Percentiles rank a stretch among this genome's conserved stretches.
phyloP scores from a whole-genome alignment of 2,113 vertebrate species.

The Sebastes fasciatus region DNA sequence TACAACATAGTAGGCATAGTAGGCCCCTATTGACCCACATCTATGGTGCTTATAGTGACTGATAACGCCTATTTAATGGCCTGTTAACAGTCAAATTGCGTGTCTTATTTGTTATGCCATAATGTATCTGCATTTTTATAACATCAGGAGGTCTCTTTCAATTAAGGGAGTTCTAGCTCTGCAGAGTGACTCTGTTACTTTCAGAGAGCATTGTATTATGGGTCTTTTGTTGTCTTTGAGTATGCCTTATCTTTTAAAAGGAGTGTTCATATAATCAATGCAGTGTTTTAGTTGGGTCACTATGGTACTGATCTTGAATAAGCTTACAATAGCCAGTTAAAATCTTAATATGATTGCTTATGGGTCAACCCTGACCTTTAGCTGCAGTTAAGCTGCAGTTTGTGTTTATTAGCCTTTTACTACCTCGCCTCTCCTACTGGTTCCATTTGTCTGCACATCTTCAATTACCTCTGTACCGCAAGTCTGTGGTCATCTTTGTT shows the following conservation, averaged over 20 bases:
- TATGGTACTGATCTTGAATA: neutral
- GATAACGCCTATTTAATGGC: too few species aligned
- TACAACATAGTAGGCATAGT: too few species aligned
- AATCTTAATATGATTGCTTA: conserved; percentile 19
- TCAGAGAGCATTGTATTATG: neutral
- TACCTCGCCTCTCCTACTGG: neutral
- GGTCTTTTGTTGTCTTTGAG: too few species aligned
- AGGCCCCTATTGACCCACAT: too few species aligned
- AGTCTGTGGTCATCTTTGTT: conserved; percentile 17
- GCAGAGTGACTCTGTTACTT: neutral
- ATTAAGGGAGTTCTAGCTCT: neutral
- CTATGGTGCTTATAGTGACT: too few species aligned
- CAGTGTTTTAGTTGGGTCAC: neutral
- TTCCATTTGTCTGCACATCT: neutral
- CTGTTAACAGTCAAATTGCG: too few species aligned
- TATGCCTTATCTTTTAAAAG: neutral
- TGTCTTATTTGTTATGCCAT: neutral
- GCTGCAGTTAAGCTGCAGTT: conserved; percentile 16
- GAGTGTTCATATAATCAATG: neutral
- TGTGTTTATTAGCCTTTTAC: conserved; percentile 26
- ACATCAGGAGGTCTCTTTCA: neutral
- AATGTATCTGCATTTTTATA: neutral
- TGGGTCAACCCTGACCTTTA: conserved; percentile 24
- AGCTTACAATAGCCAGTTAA: neutral
- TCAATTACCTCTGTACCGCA: neutral